Evolutionary conservation across 23 tunicate species (phyloP), one percentile per base, ranked within the genome.

Genomic region (Ciona savignyi): DNA sequence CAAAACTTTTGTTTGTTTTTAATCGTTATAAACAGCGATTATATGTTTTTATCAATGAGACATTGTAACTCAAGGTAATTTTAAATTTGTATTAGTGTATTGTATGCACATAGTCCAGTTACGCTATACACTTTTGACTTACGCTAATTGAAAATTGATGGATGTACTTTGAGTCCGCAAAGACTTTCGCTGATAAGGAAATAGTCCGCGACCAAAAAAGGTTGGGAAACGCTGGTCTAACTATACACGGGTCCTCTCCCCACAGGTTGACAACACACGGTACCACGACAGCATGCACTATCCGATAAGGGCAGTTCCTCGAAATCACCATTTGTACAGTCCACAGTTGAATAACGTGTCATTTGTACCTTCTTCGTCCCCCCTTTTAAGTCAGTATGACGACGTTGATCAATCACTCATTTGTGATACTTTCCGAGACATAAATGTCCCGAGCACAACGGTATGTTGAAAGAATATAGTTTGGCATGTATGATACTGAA

Each of bases 271-370:
- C 68, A 91, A 91, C 67, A 77, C 84, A 3, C 21, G 0, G 23
- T 91, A 81, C 72, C 82, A 91, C 79, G 67, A 81, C 35, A 85
- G 82, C 0, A 74, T 73, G 23, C 65, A 26, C 29, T 91, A 91
- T 72, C 89, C 97, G 1, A 83, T 91, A 64, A 32, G 34, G 22
- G 35, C 56, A 3, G 70, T 91, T 2, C 62, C 91, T 33, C 35
- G 86, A 20, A 62, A 77, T 68, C 67, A 85, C 22, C 91, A 80
- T 67, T 72, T 91, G 23, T 91, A 91, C 66, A 60, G 90, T 21
- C 97, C 97, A 2, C 97, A 91, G 63, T 30, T 91, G 0, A 91
- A 91, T 80, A 91, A 91, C 76, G 63, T 91, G 31, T 68, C 86
- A 4, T 85, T 34, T 51, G 25, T 9, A 26, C 60, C 80, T 28